Conservation (phyloP, 2,888 invertebrate species). For the Epinotia brunnichana region DNA sequence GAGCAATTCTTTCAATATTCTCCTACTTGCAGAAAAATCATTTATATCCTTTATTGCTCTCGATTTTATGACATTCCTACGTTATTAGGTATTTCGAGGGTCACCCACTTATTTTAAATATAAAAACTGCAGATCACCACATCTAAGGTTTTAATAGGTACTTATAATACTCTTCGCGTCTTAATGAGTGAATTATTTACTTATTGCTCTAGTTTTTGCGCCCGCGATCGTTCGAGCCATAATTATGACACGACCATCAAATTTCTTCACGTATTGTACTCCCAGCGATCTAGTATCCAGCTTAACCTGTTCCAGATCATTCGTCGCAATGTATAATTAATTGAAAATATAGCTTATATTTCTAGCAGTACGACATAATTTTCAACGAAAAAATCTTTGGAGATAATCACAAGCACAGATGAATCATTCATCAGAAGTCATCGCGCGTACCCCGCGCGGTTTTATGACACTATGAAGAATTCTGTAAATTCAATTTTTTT, state of each 20-base stretch:
- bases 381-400: background rate
- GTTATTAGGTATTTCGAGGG: too few relatives aligned
- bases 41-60: too few relatives aligned
- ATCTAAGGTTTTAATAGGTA: too few relatives aligned
- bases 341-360: conserved; percentile 2
- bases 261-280: conserved; percentile 13
- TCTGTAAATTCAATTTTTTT: background rate
- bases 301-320: conserved; percentile 2
- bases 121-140: too few relatives aligned
- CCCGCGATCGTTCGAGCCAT: background rate
- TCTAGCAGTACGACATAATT: background rate
- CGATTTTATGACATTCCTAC: too few relatives aligned
- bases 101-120: too few relatives aligned
- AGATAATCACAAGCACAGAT: background rate
- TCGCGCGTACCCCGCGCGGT: background rate
- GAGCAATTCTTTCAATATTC: too few relatives aligned
- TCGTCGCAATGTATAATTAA: background rate
- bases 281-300: conserved; percentile 21
- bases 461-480: conserved; percentile 19
- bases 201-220: background rate
- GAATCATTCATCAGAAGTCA: conserved; percentile 2
- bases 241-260: background rate
- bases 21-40: too few relatives aligned
- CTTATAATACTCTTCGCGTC: too few relatives aligned
- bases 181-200: too few relatives aligned